A percentile compares a stretch with the other conserved stretches of the same genome.
These are phyloP conservation scores for Acanthurus tractus DNA, from an alignment of 2,797 vertebrate genomes.

Conservation along the genomic window DNA sequence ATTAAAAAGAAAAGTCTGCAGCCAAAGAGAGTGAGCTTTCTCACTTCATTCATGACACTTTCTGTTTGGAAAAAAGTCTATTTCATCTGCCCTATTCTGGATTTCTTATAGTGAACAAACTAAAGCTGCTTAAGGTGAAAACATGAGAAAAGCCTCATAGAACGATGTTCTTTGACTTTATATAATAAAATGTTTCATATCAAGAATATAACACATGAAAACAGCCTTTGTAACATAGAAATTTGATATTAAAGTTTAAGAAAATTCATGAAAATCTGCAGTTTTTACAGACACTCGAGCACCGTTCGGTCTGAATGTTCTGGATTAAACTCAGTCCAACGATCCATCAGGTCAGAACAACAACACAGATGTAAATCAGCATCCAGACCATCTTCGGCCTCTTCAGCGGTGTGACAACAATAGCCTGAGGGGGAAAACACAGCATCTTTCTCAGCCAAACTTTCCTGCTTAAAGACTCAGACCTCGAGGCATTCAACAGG, in stretches of 20 bases:
- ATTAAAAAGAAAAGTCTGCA: conserved; percentile 6
- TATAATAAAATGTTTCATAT: neutral
- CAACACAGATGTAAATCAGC: conserved; percentile 30
- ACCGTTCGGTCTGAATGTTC: neutral
- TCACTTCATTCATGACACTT: neutral
- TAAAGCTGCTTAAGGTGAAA: neutral
- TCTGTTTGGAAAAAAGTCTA: neutral
- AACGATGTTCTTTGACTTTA: neutral
- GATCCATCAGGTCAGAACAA: conserved; percentile 1
- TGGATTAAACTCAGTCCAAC: neutral
- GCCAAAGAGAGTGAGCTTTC: neutral
- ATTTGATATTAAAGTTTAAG: neutral
- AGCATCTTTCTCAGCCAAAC: conserved; percentile 48
- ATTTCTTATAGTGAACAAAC: neutral
- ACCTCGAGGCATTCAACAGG: conserved; percentile 43
- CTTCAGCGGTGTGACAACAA: conserved; percentile 35
- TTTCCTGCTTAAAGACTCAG: conserved; percentile 34
- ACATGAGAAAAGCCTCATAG: neutral
- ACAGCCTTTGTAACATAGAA: neutral
- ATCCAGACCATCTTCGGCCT: conserved; percentile 2
- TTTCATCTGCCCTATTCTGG: neutral
- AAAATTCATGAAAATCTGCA: too few relatives aligned
- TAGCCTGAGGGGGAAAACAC: conserved; percentile 3
- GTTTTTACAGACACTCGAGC: neutral
- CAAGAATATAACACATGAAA: conserved; percentile 5